Conservation (phyloP, 2,113 vertebrate species). For the Alaudala cheleensis region DNA sequence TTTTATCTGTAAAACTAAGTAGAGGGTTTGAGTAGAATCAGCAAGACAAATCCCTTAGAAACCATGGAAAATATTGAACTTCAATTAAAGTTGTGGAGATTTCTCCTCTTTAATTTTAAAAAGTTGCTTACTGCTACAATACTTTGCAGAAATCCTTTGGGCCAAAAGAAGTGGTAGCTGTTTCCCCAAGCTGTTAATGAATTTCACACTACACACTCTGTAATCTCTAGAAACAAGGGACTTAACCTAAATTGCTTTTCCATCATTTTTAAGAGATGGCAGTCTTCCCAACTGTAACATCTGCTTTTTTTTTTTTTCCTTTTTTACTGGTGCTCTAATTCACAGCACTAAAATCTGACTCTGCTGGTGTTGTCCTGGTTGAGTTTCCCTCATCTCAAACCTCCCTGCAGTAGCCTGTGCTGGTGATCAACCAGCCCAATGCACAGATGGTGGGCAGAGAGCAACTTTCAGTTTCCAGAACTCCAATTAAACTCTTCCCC, state of each 20-base stretch:
- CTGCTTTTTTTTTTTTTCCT: background rate
- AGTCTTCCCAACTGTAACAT: background rate
- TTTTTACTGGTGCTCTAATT: background rate
- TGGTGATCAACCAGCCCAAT: background rate
- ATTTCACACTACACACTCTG: slow-evolving; percentile 18
- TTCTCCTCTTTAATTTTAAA: background rate
- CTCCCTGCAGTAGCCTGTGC: background rate
- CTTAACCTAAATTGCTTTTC: slow-evolving; percentile 18
- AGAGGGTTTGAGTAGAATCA: background rate
- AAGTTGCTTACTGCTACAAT: slow-evolving; percentile 32
- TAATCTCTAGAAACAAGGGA: slow-evolving; percentile 6
- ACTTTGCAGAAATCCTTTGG: background rate
- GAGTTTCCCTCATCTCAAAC: background rate
- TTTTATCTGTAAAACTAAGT: background rate
- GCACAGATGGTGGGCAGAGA: slow-evolving; percentile 22
- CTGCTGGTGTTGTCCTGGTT: background rate
- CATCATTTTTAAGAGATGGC: background rate
- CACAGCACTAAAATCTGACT: background rate
- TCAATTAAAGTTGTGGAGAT: background rate
- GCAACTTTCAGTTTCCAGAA: background rate
- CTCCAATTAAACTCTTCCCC: slow-evolving; percentile 65
- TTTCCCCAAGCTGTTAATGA: slow-evolving; percentile 14
- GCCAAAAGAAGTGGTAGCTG: background rate
- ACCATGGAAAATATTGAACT: background rate
- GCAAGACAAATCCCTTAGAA: background rate